Evolutionary conservation across 2,113 vertebrate species (phyloP).

Genomic region (Tretioscincus oriximinensis): DNA sequence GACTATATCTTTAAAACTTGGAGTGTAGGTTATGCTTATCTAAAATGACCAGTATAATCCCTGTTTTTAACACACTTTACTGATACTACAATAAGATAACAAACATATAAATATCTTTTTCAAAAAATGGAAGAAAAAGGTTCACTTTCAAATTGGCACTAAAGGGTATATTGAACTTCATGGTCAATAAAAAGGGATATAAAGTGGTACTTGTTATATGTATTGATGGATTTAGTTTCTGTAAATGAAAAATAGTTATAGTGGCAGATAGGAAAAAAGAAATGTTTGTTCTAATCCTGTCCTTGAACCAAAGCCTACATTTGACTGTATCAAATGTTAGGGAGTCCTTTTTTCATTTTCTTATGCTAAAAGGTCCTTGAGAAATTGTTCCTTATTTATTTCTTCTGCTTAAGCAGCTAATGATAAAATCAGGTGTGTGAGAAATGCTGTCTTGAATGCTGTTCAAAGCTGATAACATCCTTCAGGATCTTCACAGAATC

Average conservation of each 20-base stretch:
- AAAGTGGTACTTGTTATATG: neutral
- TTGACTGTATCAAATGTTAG: neutral
- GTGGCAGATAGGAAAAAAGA: neutral
- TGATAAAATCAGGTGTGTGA: no score
- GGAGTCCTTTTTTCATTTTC: neutral
- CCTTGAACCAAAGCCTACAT: neutral
- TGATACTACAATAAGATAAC: slow-evolving; percentile 29
- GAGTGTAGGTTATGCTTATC: slow-evolving; percentile 6
- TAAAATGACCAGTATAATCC: slow-evolving; percentile 51
- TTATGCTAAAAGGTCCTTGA: neutral
- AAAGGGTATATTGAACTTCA: slow-evolving; percentile 42
- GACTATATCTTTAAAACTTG: slow-evolving; percentile 62
- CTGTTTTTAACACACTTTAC: slow-evolving; percentile 34
- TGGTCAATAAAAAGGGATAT: slow-evolving; percentile 1
- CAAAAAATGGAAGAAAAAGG: slow-evolving; percentile 1
- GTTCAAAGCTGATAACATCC: no score
- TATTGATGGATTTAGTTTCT: neutral
- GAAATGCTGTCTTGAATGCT: no score
- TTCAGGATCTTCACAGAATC: no score
- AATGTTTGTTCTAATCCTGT: neutral
- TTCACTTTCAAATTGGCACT: slow-evolving; percentile 1
- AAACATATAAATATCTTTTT: slow-evolving; percentile 35
- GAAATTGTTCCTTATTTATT: no score
- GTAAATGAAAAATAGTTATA: neutral
- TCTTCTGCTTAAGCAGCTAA: no score